Evolutionary conservation across 2,888 invertebrate genomes (phyloP).

Genomic region (Allacma fusca): DNA sequence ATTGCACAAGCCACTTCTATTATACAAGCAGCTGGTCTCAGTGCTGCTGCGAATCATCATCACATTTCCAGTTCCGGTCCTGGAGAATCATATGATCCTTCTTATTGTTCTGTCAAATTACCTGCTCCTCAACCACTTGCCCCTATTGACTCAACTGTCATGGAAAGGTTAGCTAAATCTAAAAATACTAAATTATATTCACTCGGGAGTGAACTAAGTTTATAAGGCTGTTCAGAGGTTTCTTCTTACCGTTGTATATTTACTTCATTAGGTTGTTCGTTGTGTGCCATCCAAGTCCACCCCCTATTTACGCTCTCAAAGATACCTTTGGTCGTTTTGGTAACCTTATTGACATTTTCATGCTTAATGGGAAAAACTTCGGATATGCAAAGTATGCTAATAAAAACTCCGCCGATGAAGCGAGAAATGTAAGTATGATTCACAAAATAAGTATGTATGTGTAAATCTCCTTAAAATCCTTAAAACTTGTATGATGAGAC

Average conservation of each 20-base stretch:
- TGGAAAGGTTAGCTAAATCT: conserved; percentile 66
- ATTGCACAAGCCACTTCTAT: conserved; percentile 74
- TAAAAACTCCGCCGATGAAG: conserved; percentile 77
- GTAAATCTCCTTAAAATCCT: too few relatives aligned
- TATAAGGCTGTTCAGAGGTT: too few relatives aligned
- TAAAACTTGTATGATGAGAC: too few relatives aligned
- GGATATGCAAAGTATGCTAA: conserved; percentile 89
- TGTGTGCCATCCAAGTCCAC: conserved; percentile 71
- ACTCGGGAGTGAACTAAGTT: too few relatives aligned
- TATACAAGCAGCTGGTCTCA: conserved; percentile 72
- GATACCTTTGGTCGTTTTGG: conserved; percentile 93
- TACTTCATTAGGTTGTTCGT: conserved; percentile 66
- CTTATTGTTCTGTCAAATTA: conserved; percentile 72
- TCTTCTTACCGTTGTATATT: too few relatives aligned
- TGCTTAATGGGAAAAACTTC: conserved; percentile 87
- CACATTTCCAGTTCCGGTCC: conserved; percentile 56
- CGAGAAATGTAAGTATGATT: conserved; percentile 72
- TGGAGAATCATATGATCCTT: conserved; percentile 63
- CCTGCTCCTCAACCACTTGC: conserved; percentile 73
- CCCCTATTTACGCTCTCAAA: conserved; percentile 79
- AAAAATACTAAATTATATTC: too few relatives aligned
- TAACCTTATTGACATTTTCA: conserved; percentile 86
- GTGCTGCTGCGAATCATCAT: conserved; percentile 39
- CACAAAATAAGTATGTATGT: too few relatives aligned
- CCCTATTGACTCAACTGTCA: conserved; percentile 65